Evolutionary conservation across 2,888 invertebrate genomes (phyloP).

Genomic region (Ormyrus rosae): DNA sequence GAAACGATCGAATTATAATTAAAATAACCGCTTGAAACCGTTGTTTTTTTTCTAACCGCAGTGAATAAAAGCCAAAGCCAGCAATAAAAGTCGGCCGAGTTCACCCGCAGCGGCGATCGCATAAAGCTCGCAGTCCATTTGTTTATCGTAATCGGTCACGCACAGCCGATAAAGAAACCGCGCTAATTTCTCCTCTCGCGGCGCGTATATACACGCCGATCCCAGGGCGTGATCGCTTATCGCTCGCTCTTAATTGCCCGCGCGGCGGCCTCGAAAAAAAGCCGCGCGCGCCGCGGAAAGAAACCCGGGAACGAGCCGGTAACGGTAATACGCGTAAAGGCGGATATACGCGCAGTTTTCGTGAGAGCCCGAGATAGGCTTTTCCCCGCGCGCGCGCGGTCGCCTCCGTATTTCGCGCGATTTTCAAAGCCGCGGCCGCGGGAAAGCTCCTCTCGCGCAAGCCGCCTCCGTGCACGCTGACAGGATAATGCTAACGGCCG

Average conservation of each 20-base stretch:
- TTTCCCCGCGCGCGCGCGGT: background rate
- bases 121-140: no score
- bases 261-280: background rate
- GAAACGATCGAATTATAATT: no score
- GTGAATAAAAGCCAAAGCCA: no score
- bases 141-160: no score
- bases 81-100: no score
- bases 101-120: no score
- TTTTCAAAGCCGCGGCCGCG: slow-evolving; percentile 18
- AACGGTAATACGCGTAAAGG: background rate
- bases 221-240: background rate
- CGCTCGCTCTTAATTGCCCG: slow-evolving; percentile 29
- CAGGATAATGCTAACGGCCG: slow-evolving; percentile 28
- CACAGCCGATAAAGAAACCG: background rate
- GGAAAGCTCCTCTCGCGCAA: background rate
- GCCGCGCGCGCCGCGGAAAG: background rate
- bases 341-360: background rate
- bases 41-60: no score
- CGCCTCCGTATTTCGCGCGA: background rate
- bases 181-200: slow-evolving; percentile 24
- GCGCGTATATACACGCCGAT: background rate
- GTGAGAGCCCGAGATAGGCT: no score
- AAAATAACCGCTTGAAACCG: no score
- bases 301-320: background rate
- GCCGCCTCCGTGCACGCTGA: slow-evolving; percentile 16